Base-by-base conservation (phyloP, 2,797 vertebrate genomes). In the Myotis vivesi region DNA sequence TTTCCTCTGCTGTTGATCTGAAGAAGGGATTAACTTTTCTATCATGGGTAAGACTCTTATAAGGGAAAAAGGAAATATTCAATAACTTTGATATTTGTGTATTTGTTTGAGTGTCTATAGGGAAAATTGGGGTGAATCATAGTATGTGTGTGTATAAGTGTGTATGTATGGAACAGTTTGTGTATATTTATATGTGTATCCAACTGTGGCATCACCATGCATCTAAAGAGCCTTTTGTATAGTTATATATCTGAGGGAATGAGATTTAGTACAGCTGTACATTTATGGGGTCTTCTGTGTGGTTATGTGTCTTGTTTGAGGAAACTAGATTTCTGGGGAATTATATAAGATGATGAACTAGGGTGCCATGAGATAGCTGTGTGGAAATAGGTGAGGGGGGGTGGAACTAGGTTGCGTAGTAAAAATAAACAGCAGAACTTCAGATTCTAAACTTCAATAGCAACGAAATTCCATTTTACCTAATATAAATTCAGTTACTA, bases 401-500 rank as follows among this genome's bases (percentile, higher is more conserved):
- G 5, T 62, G 2, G 30, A 86, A 81, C 0, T 36, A 17, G 9
- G 44, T 10, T 62, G 8, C 0, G 0, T 22, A 3, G 5, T 86
- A 69, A 69, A 22, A 87, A 0, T 44, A 41, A 93, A 20, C 25
- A 81, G 23, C 44, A 71, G n/a, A 28, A 2, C 38, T 88, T 91
- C 59, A 12, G 55, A 76, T 73, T 73, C 55, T 82, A 87, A 86
- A 59, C 49, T 55, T 73, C 15, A 28, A 62, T 6, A 28, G 16
- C 84, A 89, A 59, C 73, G 49, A 94, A 12, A 91, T 64, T 89
- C 73, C 23, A 22, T 66, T 83, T 53, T 91, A 71, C 38, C 25
- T 79, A 79, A 90, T 94, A 89, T 75, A 46, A 95, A 94, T 91
- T 93, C 86, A 83, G 36, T 59, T 53, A 33, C 13, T 36, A 76